Conservation (phyloP, 2,797 vertebrate species). For the Hylomyscus alleni region DNA sequence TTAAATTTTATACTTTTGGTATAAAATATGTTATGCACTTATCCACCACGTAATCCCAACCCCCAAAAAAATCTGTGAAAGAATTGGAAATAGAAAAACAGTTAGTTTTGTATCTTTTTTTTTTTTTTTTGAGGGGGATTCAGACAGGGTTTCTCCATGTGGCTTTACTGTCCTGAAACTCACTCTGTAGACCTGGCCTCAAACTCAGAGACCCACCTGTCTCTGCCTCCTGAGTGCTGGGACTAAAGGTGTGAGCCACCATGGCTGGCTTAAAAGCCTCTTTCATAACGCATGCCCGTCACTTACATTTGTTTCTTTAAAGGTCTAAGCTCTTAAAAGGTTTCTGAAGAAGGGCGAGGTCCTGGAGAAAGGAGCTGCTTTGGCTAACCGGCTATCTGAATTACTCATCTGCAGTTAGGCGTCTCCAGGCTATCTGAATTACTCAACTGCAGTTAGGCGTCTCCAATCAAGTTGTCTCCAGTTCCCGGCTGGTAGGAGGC, state of each 20-base stretch:
- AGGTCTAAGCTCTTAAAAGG: not conserved
- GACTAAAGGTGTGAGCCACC: not conserved
- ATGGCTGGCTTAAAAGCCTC: not conserved
- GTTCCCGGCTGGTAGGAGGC: not conserved
- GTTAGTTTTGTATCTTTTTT: not conserved
- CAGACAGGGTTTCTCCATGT: not conserved
- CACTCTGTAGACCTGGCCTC: not conserved
- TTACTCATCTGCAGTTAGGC: not conserved
- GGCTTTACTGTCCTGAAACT: not conserved
- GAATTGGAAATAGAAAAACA: not conserved
- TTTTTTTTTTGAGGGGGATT: not conserved
- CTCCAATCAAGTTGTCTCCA: not conserved
- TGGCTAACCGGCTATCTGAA: not conserved
- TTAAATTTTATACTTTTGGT: not conserved
- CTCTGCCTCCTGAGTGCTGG: not conserved
- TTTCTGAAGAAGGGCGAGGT: not conserved
- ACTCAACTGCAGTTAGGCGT: not conserved
- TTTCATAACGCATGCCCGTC: not conserved
- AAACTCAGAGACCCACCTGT: not conserved
- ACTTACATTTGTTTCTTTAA: not conserved
- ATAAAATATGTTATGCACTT: not conserved
- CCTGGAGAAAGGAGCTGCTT: not conserved
- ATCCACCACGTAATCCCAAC: not conserved
- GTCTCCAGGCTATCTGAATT: not conserved
- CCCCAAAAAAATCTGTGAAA: not conserved